Base-by-base conservation (phyloP, 2,113 vertebrate species). In the Anas platyrhynchos region DNA sequence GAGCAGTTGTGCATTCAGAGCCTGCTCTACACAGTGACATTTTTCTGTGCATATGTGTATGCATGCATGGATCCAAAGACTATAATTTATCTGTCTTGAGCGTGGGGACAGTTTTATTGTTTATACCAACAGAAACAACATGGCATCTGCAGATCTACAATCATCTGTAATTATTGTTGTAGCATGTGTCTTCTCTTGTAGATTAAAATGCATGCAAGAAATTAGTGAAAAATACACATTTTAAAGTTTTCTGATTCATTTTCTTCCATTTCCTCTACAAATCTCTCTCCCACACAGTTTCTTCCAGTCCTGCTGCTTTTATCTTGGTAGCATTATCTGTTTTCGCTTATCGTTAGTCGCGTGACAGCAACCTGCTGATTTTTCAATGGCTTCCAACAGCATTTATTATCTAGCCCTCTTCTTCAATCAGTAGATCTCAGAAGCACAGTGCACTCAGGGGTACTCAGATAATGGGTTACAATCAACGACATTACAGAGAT, bases 351-450 rank as follows among this genome's bases (percentile, higher is more conserved):
- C 76, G 41, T 83, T 67, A 88, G 82, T 54, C 1, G 8, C 77
- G n/a, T 86, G 67, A 82, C 55, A 76, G 77, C 10, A 56, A 58
- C 94, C 88, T 87, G 90, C 86, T 95, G 95, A n/a, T 77, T 92
- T 91, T 91, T 91, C 89, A 85, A 20, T 86, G 93, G 83, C 77
- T 92, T 94, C 85, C 83, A 90, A 31, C 80, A 88, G 71, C 88
- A 89, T 61, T 89, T 79, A 54, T 94, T 94, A 66, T 92, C 74
- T 55, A 56, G 78, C 63, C 77, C 89, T 97, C 84, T 79, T 87
- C 91, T 86, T 88, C 87, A 94, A 52, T 92, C 93, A 93, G 92
- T 36, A 67, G 69, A 71, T 75, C 10, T 26, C 73, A 85, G 88
- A 89, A 86, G 83, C 67, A 22, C 41, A 77, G 34, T 16, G 32